Conservation (phyloP, 2,113 vertebrate genomes). For the Nyctereutes procyonoides region DNA sequence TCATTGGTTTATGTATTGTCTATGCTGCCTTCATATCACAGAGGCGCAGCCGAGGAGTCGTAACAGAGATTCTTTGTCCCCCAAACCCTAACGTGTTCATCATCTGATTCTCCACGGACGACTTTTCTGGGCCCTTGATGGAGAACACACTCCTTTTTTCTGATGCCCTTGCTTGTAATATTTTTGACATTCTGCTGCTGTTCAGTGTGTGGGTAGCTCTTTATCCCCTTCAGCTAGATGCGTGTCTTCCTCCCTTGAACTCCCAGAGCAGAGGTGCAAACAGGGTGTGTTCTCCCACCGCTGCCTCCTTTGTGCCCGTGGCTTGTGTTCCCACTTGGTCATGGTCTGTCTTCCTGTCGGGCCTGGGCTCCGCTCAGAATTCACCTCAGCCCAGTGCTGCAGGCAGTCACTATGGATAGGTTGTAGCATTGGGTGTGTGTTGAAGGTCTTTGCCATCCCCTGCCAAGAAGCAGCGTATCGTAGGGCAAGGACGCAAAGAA, state of each 20-base stretch:
- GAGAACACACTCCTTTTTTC: background rate
- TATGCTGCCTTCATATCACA: background rate
- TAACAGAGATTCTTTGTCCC: background rate
- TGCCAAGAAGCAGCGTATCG: background rate
- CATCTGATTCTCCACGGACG: background rate
- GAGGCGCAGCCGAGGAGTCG: background rate
- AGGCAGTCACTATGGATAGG: background rate
- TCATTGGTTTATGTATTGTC: conserved; percentile 4
- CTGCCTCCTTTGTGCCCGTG: background rate
- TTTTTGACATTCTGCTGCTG: background rate
- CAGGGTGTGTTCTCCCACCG: rapidly evolving
- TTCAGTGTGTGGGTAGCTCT: background rate
- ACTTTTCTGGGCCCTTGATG: background rate
- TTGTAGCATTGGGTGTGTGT: background rate
- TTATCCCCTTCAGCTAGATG: background rate
- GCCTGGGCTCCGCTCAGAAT: background rate
- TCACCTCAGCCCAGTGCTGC: background rate
- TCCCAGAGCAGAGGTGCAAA: background rate
- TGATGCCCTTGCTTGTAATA: background rate
- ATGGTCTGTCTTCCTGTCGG: background rate
- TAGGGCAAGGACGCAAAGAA: background rate
- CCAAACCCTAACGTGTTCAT: background rate
- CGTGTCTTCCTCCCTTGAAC: background rate
- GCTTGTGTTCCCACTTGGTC: background rate
- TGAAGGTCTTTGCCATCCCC: background rate